phyloP scores from a whole-genome alignment of 2,888 invertebrate genomes.

The Macrophya alboannulata region DNA sequence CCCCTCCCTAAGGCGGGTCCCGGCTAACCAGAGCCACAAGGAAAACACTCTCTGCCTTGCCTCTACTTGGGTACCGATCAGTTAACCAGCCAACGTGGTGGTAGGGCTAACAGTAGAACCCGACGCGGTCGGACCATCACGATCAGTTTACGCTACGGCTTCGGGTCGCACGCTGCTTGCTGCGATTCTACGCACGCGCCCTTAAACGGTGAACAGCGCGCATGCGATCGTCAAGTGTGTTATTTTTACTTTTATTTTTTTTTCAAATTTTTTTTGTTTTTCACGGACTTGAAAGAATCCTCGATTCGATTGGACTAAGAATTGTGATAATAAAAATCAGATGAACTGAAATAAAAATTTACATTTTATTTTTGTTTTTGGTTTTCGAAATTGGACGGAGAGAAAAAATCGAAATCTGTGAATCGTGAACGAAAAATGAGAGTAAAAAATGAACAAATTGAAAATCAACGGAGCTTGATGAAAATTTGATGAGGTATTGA shows the following conservation, averaged over 20 bases:
- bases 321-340: background rate
- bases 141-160: conserved; percentile 75
- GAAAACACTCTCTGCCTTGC: conserved; percentile 33
- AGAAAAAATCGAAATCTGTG: background rate
- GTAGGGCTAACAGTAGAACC: conserved; percentile 47
- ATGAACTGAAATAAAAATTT: background rate
- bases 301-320: background rate
- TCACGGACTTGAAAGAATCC: background rate
- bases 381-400: background rate
- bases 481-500: background rate
- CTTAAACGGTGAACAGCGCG: background rate
- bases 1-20: conserved; percentile 46
- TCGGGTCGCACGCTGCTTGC: conserved; percentile 67
- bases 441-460: background rate
- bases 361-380: background rate
- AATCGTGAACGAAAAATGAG: background rate
- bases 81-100: conserved; percentile 65
- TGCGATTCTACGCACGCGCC: conserved; percentile 56
- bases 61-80: conserved; percentile 46
- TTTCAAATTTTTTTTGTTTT: background rate
- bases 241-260: background rate
- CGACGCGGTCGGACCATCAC: background rate
- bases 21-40: conserved; percentile 38
- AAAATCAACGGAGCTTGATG: background rate
- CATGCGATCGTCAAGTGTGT: conserved; percentile 44